Percentiles rank a stretch among this genome's conserved stretches.
These are phyloP conservation scores for Trogon surrucura DNA, from an alignment of 2,113 vertebrate species.

Conservation along the genomic window DNA sequence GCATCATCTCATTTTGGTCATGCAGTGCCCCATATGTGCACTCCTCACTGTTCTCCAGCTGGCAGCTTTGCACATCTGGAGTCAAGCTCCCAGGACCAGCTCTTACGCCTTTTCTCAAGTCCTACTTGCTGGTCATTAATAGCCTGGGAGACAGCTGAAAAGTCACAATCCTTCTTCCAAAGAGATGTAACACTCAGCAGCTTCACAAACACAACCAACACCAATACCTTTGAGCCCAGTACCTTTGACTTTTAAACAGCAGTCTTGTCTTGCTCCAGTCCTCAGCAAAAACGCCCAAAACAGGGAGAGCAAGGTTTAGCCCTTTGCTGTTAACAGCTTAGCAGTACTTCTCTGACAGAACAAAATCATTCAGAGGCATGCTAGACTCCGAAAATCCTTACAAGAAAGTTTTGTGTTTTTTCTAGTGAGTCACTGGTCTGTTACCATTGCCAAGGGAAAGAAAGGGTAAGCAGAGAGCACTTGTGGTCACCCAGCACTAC, in stretches of 20 bases:
- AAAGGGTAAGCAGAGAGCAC: neutral
- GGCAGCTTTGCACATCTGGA: neutral
- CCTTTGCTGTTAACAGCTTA: neutral
- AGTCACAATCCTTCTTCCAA: neutral
- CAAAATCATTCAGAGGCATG: neutral
- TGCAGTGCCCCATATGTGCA: accelerated
- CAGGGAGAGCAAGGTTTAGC: neutral
- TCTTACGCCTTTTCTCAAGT: neutral
- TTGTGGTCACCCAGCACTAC: neutral
- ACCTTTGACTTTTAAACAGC: neutral
- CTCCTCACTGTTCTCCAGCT: neutral
- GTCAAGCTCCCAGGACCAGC: neutral
- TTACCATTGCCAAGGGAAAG: neutral
- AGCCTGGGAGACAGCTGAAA: neutral
- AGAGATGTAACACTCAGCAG: neutral
- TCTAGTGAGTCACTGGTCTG: neutral
- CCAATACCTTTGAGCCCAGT: neutral
- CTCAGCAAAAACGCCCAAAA: neutral
- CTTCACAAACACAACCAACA: neutral
- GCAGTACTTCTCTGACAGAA: neutral
- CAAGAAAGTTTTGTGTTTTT: neutral
- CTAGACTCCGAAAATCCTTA: neutral
- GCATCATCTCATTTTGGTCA: accelerated
- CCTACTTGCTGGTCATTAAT: no score
- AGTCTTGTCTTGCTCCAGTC: neutral